A percentile compares a stretch with the other conserved stretches of the same genome.
Evolutionary conservation across 2,113 vertebrate genomes (phyloP).

Genomic region (Corythoichthys intestinalis): DNA sequence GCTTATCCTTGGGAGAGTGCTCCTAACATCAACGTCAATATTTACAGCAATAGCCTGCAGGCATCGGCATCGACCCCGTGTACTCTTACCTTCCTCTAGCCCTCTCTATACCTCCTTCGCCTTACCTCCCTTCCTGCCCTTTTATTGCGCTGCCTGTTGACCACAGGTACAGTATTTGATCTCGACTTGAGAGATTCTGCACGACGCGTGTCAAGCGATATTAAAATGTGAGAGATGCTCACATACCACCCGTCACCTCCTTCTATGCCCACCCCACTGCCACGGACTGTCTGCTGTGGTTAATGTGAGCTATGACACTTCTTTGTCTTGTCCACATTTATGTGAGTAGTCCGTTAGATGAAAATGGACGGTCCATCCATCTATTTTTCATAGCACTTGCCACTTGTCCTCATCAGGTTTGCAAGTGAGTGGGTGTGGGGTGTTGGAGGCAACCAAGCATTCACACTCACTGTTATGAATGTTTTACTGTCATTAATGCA

Average conservation of each 20-base stretch:
- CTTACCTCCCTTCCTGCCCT: constrained; percentile 38
- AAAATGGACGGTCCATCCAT: not conserved
- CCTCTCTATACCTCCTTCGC: constrained; percentile 14
- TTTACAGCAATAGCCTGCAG: constrained; percentile 69
- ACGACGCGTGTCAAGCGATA: constrained; percentile 69
- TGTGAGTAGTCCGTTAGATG: not conserved
- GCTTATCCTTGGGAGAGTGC: constrained; percentile 68
- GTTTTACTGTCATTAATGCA: not conserved
- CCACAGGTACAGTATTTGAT: constrained; percentile 31
- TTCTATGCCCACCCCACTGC: constrained; percentile 14
- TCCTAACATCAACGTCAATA: constrained; percentile 72
- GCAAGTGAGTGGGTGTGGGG: not conserved
- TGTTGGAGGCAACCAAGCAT: no score
- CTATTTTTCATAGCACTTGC: not conserved
- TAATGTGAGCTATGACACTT: constrained; percentile 63
- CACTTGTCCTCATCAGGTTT: no score
- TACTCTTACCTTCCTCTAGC: constrained; percentile 45
- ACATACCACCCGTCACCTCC: constrained; percentile 8
- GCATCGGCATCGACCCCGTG: constrained; percentile 66
- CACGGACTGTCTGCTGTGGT: constrained; percentile 51
- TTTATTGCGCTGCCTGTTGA: constrained; percentile 41
- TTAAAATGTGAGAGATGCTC: constrained; percentile 60
- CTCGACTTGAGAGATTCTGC: constrained; percentile 60
- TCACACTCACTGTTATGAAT: no score
- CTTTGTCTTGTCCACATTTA: not conserved